Conservation (phyloP, 2,113 vertebrate species). For the Sus scrofa region T2T-Sscrofa CM000828.6:60080501-60081000, state of each 20-base stretch:
- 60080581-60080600: neutral
- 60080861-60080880: neutral
- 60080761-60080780: neutral
- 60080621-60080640: neutral
- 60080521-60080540: neutral
- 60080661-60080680: neutral
- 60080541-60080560: neutral
- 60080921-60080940: neutral
- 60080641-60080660: neutral
- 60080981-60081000: neutral
- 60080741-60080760: neutral
- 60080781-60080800: neutral
- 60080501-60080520: neutral
- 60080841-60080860: neutral
- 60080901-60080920: neutral
- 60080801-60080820: neutral
- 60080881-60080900: neutral
- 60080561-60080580: neutral
- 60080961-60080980: neutral
- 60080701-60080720: neutral
- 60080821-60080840: neutral
- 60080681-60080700: neutral
- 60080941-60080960: neutral
- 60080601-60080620: neutral
- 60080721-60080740: neutral